Percentiles rank a stretch among this genome's conserved stretches.
Conservation (phyloP, 2,113 vertebrate genomes). For the Haliaeetus leucogaster region DNA sequence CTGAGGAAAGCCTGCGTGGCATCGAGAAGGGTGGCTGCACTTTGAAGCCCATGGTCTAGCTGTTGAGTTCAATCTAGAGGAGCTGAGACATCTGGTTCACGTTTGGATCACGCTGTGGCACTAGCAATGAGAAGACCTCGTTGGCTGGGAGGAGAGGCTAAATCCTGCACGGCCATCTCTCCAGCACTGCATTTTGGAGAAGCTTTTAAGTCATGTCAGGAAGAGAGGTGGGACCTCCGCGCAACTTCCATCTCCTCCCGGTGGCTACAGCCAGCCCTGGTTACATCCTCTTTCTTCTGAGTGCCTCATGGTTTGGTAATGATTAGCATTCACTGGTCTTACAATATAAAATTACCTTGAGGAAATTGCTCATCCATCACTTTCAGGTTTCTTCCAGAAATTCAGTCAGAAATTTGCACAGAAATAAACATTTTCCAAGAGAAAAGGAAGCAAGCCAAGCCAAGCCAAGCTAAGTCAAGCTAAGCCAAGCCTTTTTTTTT, state of each 20-base stretch:
- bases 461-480: not conserved
- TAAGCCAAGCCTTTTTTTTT: not conserved
- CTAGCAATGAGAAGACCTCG: not conserved
- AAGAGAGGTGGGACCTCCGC: not conserved
- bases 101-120: not conserved
- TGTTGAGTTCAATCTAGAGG: not conserved
- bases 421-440: constrained; percentile 19
- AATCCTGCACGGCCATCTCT: not conserved
- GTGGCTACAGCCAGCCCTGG: not conserved
- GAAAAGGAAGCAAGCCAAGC: not conserved
- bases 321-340: not conserved
- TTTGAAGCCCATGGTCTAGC: not conserved
- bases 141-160: not conserved
- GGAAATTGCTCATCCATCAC: not conserved
- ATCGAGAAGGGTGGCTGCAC: not conserved
- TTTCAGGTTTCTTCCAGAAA: not conserved
- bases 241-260: not conserved
- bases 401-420: not conserved
- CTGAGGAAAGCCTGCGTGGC: not conserved
- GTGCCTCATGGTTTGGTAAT: not conserved
- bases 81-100: not conserved
- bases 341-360: not conserved
- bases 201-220: not conserved
- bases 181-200: not conserved
- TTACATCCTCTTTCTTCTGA: not conserved